phyloP scores from a whole-genome alignment of 1,140 invertebrate genomes.

The Aradophagus sp. region DNA sequence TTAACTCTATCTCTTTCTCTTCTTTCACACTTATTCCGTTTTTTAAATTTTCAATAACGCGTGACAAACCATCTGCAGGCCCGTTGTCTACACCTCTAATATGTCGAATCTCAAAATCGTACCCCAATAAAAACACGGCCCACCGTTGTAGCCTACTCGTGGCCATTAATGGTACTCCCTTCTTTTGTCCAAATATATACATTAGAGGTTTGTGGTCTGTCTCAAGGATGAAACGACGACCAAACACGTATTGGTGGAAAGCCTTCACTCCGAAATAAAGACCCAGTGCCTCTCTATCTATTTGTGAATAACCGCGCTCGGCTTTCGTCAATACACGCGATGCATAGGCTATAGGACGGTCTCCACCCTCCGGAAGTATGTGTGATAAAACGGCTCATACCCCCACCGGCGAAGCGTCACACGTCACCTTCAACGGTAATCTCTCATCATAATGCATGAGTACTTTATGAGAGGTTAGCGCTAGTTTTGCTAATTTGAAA shows the following conservation, averaged over 20 bases:
- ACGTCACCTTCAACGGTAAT: slow-evolving; percentile 22
- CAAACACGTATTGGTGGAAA: slow-evolving; percentile 46
- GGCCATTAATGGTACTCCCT: background rate
- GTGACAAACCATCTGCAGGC: background rate
- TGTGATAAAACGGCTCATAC: slow-evolving; percentile 34
- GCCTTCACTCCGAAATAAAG: slow-evolving; percentile 40
- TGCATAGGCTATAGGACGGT: slow-evolving; percentile 8
- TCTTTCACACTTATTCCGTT: background rate
- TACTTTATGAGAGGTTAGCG: slow-evolving; percentile 2
- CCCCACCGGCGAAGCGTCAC: slow-evolving; percentile 34
- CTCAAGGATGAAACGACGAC: slow-evolving; percentile 1
- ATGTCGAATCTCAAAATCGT: background rate
- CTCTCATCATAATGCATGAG: slow-evolving; percentile 26
- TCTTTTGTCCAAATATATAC: slow-evolving; percentile 2
- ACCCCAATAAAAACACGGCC: slow-evolving; percentile 2
- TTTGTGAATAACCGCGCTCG: slow-evolving; percentile 35
- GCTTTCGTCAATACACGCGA: background rate
- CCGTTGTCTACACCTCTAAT: slow-evolving; percentile 1
- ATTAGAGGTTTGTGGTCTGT: background rate
- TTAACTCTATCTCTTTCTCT: background rate
- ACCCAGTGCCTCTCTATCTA: slow-evolving; percentile 43
- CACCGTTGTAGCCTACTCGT: background rate
- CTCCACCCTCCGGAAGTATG: background rate
- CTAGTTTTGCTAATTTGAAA: slow-evolving; percentile 2
- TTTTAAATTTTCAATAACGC: background rate